These are phyloP conservation scores for Megalurothrips usitatus DNA, from an alignment of 2,888 invertebrate genomes.

Conservation along the genomic window DNA sequence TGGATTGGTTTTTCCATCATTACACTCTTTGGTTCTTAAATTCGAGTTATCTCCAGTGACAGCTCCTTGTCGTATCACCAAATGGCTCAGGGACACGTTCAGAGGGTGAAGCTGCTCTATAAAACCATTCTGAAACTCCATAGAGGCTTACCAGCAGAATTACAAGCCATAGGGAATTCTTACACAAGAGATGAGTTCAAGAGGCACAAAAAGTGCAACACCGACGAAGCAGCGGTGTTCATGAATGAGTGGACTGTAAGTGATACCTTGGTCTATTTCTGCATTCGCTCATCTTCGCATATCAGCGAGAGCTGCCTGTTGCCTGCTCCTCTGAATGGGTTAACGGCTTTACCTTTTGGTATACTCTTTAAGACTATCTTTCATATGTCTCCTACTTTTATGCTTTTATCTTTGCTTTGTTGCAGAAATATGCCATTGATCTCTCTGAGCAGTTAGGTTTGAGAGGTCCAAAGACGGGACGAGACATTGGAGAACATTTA, in stretches of 20 bases:
- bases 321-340: too few species aligned
- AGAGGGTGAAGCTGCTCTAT: conserved; percentile 66
- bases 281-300: background rate
- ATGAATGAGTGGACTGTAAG: conserved; percentile 85
- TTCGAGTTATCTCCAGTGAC: background rate
- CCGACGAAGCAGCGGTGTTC: conserved; percentile 68
- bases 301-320: conserved; percentile 29
- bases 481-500: conserved; percentile 60
- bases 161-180: conserved; percentile 66
- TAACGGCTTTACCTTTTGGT: too few species aligned
- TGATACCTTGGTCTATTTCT: conserved; percentile 33
- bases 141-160: conserved; percentile 65
- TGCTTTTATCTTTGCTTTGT: conserved; percentile 36
- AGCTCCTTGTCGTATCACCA: background rate
- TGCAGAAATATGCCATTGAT: conserved; percentile 70
- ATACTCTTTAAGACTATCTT: background rate
- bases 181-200: conserved; percentile 82
- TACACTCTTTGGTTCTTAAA: background rate
- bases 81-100: conserved; percentile 51
- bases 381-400: conserved; percentile 31
- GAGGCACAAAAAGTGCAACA: conserved; percentile 69
- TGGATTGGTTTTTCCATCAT: background rate
- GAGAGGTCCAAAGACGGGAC: conserved; percentile 55
- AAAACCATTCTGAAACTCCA: conserved; percentile 76
- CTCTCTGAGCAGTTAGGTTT: conserved; percentile 70